Evolutionary conservation across 2,888 invertebrate species (phyloP).

Genomic region (Notodonta ziczac): DNA sequence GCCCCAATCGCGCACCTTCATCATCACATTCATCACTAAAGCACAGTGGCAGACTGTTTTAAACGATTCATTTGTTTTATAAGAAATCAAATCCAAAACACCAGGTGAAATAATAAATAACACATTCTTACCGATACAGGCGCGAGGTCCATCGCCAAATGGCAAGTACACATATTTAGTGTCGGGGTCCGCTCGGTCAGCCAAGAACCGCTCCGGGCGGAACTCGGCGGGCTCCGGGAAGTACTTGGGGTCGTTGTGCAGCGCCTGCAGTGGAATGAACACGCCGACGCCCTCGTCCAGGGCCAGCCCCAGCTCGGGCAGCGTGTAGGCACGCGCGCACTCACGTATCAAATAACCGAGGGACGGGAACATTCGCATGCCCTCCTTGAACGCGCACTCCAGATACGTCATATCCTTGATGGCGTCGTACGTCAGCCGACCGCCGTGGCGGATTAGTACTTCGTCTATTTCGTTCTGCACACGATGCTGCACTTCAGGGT

Average conservation of each 20-base stretch:
- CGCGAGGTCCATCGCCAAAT: conserved; percentile 66
- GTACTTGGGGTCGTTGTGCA: conserved; percentile 63
- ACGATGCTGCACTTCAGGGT: conserved; percentile 53
- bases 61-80: neutral
- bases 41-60: too few species aligned
- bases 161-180: conserved; percentile 63
- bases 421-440: conserved; percentile 58
- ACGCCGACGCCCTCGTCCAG: conserved; percentile 57
- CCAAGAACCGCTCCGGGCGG: conserved; percentile 60
- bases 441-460: conserved; percentile 48
- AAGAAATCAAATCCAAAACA: neutral
- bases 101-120: neutral
- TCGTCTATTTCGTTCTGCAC: conserved; percentile 57
- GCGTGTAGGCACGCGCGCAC: conserved; percentile 51
- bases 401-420: conserved; percentile 60
- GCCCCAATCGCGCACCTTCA: conserved; percentile 63
- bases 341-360: conserved; percentile 57
- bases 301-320: conserved; percentile 52
- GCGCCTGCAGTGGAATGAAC: conserved; percentile 38
- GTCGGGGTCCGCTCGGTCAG: conserved; percentile 40
- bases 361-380: conserved; percentile 64
- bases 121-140: conserved; percentile 60
- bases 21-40: too few species aligned
- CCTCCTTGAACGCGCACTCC: conserved; percentile 60
- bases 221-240: conserved; percentile 57